Evolutionary conservation across 1,140 invertebrate species (phyloP).

Genomic region (Acarapis woodi): DNA sequence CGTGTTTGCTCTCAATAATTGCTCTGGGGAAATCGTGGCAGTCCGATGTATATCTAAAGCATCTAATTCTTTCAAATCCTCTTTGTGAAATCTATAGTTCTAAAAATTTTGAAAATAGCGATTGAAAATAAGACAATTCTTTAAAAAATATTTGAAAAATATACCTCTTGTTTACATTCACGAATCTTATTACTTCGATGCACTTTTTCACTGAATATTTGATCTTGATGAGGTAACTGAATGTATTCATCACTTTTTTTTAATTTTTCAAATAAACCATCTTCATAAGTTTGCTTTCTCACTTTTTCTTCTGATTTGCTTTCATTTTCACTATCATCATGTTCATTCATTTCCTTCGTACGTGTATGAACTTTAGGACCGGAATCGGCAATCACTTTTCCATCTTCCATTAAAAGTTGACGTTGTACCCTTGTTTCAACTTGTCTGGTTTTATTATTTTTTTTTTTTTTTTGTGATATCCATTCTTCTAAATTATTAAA

Average conservation of each 20-base stretch:
- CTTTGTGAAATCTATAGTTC: slow-evolving; percentile 14
- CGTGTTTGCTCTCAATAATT: slow-evolving; percentile 8
- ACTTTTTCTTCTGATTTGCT: slow-evolving; percentile 7
- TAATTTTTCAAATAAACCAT: slow-evolving; percentile 3
- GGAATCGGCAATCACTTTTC: slow-evolving; percentile 53
- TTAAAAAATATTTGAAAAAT: slow-evolving; percentile 14
- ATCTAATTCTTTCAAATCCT: slow-evolving; percentile 12
- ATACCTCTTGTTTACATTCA: slow-evolving; percentile 14
- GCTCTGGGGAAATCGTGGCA: slow-evolving; percentile 10
- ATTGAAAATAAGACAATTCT: no score
- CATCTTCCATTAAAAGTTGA: slow-evolving; percentile 61
- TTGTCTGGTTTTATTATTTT: slow-evolving; percentile 20
- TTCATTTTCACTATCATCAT: slow-evolving; percentile 24
- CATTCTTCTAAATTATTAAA: no score
- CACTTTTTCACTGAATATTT: slow-evolving; percentile 13
- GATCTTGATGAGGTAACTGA: slow-evolving; percentile 1
- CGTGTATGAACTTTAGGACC: slow-evolving; percentile 63
- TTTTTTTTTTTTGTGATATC: neutral
- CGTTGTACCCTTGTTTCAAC: slow-evolving; percentile 60
- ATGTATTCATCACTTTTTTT: neutral
- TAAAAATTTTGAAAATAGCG: no score
- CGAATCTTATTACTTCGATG: slow-evolving; percentile 12
- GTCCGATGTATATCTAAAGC: slow-evolving; percentile 12
- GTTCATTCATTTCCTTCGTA: slow-evolving; percentile 56
- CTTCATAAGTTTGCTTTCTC: neutral